Conservation (phyloP, 2,888 invertebrate species). For the Ernsta delagoae region DNA sequence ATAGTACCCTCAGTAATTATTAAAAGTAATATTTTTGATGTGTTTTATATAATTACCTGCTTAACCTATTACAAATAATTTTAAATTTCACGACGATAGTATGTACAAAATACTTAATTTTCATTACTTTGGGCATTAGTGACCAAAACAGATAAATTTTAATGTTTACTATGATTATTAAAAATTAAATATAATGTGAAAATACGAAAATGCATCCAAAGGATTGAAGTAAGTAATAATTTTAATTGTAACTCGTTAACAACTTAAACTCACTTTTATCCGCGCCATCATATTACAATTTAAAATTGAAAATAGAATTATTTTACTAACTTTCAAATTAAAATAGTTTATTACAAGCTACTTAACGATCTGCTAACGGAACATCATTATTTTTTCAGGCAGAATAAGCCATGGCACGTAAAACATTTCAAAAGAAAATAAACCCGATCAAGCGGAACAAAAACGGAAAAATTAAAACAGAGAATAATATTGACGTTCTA, state of each 20-base stretch:
- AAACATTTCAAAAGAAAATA: constrained; percentile 5
- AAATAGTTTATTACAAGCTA: no score
- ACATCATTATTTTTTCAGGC: constrained; percentile 33
- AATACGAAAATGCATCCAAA: no score
- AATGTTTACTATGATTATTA: no score
- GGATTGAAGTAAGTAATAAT: no score
- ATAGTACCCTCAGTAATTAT: not conserved
- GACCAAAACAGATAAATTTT: no score
- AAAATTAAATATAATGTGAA: no score
- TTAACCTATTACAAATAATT: not conserved
- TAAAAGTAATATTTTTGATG: not conserved
- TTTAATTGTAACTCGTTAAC: no score
- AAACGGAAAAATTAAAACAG: not conserved
- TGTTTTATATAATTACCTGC: not conserved
- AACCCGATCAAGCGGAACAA: constrained; percentile 8
- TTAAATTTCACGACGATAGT: constrained; percentile 41
- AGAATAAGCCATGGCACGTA: constrained; percentile 36
- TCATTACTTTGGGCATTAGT: not conserved
- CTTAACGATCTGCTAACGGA: not conserved
- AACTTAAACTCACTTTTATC: no score
- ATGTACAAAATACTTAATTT: constrained; percentile 40
- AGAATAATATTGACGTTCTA: not conserved
- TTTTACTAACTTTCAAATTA: no score
- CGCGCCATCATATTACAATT: no score
- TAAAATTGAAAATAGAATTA: no score